These are phyloP conservation scores for Picus viridis DNA, from an alignment of 2,797 vertebrate genomes.

Conservation along the genomic window DNA sequence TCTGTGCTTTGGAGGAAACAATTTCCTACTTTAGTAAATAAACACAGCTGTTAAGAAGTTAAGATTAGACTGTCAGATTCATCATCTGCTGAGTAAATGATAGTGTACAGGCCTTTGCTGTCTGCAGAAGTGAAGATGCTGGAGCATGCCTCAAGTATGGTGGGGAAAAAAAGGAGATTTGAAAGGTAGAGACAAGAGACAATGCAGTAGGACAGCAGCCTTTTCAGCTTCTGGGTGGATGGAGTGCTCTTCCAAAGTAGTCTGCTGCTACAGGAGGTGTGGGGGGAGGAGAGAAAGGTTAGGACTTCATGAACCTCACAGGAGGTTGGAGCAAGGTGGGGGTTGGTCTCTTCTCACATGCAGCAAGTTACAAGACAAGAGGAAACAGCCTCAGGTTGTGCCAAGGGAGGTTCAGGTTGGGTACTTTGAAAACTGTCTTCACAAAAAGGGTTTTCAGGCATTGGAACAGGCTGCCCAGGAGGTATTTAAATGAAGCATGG, in stretches of 20 bases:
- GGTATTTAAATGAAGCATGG: too few relatives aligned
- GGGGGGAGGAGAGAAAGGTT: background rate
- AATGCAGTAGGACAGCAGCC: background rate
- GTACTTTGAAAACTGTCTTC: too few relatives aligned
- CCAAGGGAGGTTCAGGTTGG: too few relatives aligned
- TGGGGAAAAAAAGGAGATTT: background rate
- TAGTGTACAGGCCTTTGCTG: background rate
- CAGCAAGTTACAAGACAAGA: too few relatives aligned
- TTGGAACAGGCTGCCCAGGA: too few relatives aligned
- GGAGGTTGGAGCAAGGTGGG: too few relatives aligned
- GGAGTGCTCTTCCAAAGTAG: background rate
- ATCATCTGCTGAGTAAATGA: background rate
- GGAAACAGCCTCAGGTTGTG: too few relatives aligned
- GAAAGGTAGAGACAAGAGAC: background rate
- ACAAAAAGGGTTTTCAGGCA: too few relatives aligned
- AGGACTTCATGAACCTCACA: background rate
- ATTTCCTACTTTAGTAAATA: slow-evolving; percentile 68
- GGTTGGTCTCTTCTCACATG: too few relatives aligned
- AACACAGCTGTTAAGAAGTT: slow-evolving; percentile 67
- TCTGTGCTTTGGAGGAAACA: slow-evolving; percentile 61
- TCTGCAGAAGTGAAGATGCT: background rate
- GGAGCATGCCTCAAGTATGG: background rate
- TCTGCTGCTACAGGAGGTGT: background rate
- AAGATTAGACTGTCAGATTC: slow-evolving; percentile 34
- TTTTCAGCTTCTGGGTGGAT: background rate